Conservation (phyloP, 2,888 invertebrate genomes). For the Epinotia brunnichana region DNA sequence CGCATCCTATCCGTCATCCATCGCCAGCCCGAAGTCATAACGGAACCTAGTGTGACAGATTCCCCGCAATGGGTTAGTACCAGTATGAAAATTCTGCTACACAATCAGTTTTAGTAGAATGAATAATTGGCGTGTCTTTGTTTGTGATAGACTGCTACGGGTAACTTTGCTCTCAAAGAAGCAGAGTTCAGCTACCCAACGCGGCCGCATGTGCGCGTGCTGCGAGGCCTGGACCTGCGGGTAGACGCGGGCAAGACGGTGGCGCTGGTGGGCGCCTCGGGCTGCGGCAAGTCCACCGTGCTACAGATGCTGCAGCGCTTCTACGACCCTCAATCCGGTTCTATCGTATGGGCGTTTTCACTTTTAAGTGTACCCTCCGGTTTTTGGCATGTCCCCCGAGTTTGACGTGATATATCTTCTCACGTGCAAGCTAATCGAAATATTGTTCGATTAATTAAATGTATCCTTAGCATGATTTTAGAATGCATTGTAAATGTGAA, state of each 20-base stretch:
- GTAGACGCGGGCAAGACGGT: conserved; percentile 88
- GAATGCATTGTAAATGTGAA: too few relatives aligned
- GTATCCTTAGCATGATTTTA: too few relatives aligned
- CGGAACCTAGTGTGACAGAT: conserved; percentile 66
- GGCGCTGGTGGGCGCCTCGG: conserved; percentile 88
- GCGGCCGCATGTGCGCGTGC: conserved; percentile 85
- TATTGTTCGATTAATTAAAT: too few relatives aligned
- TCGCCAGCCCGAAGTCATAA: conserved; percentile 67
- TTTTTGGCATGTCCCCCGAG: too few relatives aligned
- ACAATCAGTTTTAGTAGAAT: not conserved
- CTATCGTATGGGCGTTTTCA: too few relatives aligned
- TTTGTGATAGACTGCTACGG: conserved; percentile 73
- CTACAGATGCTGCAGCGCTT: conserved; percentile 90
- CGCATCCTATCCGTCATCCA: conserved; percentile 68
- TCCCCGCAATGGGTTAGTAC: conserved; percentile 69
- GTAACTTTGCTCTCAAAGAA: conserved; percentile 84
- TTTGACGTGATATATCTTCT: too few relatives aligned
- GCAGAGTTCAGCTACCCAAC: conserved; percentile 89
- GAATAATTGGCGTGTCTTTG: not conserved
- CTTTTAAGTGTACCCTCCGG: too few relatives aligned
- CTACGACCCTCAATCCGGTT: conserved; percentile 89
- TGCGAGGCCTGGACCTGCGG: conserved; percentile 86
- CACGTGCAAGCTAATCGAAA: too few relatives aligned
- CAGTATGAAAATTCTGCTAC: not conserved
- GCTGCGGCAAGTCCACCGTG: conserved; percentile 92